Conservation (phyloP, 2,888 invertebrate genomes). For the Diaperis boleti region DNA sequence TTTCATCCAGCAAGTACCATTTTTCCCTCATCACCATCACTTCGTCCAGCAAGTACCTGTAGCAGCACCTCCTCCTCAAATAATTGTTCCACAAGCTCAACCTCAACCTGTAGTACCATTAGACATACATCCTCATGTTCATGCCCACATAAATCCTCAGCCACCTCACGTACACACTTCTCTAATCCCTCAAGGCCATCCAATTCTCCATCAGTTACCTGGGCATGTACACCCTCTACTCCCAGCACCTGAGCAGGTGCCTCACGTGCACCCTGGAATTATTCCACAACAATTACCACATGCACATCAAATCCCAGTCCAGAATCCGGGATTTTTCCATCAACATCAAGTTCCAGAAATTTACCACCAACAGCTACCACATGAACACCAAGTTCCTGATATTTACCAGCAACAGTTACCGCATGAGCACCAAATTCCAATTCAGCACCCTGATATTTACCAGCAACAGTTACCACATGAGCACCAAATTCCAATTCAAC, state of each 20-base stretch:
- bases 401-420: constrained; percentile 44
- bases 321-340: constrained; percentile 37
- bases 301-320: constrained; percentile 4
- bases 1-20: constrained; percentile 11
- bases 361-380: constrained; percentile 44
- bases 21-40: constrained; percentile 11
- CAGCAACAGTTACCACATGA: constrained; percentile 45
- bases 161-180: constrained; percentile 44
- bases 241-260: constrained; percentile 1
- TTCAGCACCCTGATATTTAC: constrained; percentile 38
- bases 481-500: constrained; percentile 28
- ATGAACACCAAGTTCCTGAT: constrained; percentile 17
- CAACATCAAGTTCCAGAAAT: constrained; percentile 44
- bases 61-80: constrained; percentile 36
- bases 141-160: constrained; percentile 25
- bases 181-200: constrained; percentile 39
- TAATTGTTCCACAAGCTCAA: constrained; percentile 41
- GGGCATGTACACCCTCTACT: constrained; percentile 11
- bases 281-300: constrained; percentile 41
- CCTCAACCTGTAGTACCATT: constrained; percentile 39
- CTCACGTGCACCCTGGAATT: constrained; percentile 1
- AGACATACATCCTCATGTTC: constrained; percentile 38
- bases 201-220: constrained; percentile 27
- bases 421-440: constrained; percentile 10
- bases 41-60: constrained; percentile 32